These are phyloP conservation scores for Danio jaintianensis DNA, from an alignment of 2,797 vertebrate genomes.

Conservation along the genomic window DNA sequence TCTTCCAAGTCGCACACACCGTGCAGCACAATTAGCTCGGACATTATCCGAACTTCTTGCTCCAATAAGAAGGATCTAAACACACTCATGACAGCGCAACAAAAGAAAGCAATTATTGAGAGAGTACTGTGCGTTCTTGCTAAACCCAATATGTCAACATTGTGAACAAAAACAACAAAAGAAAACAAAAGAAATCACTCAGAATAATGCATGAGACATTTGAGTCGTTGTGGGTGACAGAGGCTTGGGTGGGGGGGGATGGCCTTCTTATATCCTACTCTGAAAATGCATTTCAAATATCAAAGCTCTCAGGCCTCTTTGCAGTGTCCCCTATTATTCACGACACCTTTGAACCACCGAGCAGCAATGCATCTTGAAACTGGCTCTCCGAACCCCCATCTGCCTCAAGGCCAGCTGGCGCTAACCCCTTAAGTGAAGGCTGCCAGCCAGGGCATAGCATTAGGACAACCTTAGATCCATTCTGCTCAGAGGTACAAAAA, in stretches of 20 bases:
- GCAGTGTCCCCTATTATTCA: constrained; percentile 74
- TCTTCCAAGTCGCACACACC: constrained; percentile 48
- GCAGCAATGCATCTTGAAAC: constrained; percentile 77
- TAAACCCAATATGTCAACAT: constrained; percentile 75
- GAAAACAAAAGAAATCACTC: constrained; percentile 75
- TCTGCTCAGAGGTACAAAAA: constrained; percentile 49
- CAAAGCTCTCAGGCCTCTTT: constrained; percentile 75
- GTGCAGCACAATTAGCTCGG: constrained; percentile 72
- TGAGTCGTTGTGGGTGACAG: constrained; percentile 69
- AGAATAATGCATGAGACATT: constrained; percentile 82
- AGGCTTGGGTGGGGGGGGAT: constrained; percentile 50
- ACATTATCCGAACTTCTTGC: constrained; percentile 64
- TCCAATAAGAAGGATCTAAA: constrained; percentile 73
- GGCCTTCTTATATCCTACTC: constrained; percentile 71
- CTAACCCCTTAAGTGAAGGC: constrained; percentile 68
- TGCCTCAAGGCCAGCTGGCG: constrained; percentile 82
- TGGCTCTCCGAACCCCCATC: constrained; percentile 76
- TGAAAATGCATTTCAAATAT: constrained; percentile 79
- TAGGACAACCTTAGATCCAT: constrained; percentile 69
- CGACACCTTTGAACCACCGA: constrained; percentile 83
- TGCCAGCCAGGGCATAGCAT: constrained; percentile 78
- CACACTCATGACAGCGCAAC: constrained; percentile 73
- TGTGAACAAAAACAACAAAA: constrained; percentile 62
- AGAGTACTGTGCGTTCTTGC: constrained; percentile 72
- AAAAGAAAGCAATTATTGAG: constrained; percentile 76